phyloP scores from a whole-genome alignment of 1,140 invertebrate species.

The Anthonomus grandis region DNA sequence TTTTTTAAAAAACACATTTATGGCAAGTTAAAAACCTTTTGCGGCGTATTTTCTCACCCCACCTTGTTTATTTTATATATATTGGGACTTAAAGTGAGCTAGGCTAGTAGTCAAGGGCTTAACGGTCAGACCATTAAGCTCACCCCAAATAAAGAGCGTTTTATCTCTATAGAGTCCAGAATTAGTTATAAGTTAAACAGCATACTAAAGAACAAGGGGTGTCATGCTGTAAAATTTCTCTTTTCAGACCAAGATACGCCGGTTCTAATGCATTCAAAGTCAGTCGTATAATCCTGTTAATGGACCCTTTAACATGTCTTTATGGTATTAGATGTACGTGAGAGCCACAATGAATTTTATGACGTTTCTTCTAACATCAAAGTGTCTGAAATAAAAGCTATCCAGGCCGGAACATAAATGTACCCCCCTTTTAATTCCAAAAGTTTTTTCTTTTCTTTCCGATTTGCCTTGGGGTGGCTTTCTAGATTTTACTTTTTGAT shows the following conservation, averaged over 20 bases:
- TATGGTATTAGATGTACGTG: slow-evolving; percentile 14
- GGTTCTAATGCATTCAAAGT: slow-evolving; percentile 12
- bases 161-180: no score
- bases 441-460: slow-evolving; percentile 1
- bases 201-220: slow-evolving; percentile 7
- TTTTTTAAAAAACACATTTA: no score
- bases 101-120: no score
- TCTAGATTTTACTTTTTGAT: slow-evolving; percentile 5
- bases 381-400: slow-evolving; percentile 15
- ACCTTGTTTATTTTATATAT: no score
- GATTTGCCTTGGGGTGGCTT: slow-evolving; percentile 2
- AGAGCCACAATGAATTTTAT: slow-evolving; percentile 21
- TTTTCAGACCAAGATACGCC: neutral
- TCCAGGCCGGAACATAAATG: slow-evolving; percentile 10
- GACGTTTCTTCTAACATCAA: slow-evolving; percentile 15
- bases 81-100: no score
- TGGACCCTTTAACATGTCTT: slow-evolving; percentile 14
- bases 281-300: slow-evolving; percentile 16
- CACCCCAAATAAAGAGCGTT: no score
- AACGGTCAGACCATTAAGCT: no score
- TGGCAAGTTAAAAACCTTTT: no score
- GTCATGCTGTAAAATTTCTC: slow-evolving; percentile 12
- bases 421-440: slow-evolving; percentile 12
- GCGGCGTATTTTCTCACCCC: no score
- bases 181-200: slow-evolving; percentile 10